Evolutionary conservation across 2,888 invertebrate species (phyloP), one percentile per base, ranked within the genome.

Genomic region (Gastrophysa polygoni): DNA sequence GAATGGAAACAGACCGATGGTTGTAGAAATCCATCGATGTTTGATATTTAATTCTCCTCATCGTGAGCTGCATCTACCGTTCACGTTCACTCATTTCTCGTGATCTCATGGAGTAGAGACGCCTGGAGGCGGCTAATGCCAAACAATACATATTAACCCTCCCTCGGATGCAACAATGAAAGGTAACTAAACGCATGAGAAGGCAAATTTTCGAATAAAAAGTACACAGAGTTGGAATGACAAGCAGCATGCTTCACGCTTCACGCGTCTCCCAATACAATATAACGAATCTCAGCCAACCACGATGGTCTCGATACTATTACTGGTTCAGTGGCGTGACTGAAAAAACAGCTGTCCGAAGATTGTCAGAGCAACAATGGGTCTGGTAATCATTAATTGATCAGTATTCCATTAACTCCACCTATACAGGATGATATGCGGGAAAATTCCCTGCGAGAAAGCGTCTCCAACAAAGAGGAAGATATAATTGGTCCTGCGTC

Each of bases 231-330:
- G 72, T 70, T 63, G 71, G 73, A 77, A 74, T 76, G 78, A 76
- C 78, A 76, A 72, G 77, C 76, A 71, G 73, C 75, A 71, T 74
- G 76, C 71, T 75, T 77, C 75, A 76, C 77, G 76, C 75, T 76
- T 71, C 67, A 71, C 74, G 76, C 74, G 75, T 76, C 75, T 74
- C 76, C 74, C 76, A 75, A 77, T 76, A 75, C 71, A 71, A 71
- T 73, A 71, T 62, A 60, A 66, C 62, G 70, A 66, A 69, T 64
- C 64, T 67, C 51, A 29, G 7, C 24, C 24, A 7, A 24, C 7
- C 24, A 24, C 24, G 24, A 24, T 24, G 24, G 24, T 24, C 24
- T 24, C 24, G 24, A 24, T 24, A 24, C 24, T 24, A 24, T 24
- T 24, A 24, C 24, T 7, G 24, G 7, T 5, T 24, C 24, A 24